These are phyloP conservation scores for Drosophila asahinai DNA, from an alignment of 1,140 invertebrate species.

Conservation along the genomic window DNA sequence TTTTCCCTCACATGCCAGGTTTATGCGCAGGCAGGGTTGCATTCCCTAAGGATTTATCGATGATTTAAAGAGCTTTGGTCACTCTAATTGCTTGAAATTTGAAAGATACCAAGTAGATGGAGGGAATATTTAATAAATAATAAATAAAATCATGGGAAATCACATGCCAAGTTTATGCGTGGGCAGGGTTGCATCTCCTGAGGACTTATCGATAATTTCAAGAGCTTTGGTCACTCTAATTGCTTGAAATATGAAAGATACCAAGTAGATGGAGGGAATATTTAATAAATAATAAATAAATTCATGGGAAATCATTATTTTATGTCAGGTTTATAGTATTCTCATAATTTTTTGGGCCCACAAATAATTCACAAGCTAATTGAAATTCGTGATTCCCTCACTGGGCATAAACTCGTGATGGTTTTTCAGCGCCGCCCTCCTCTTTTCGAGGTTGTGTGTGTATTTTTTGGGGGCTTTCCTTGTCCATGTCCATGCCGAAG, in stretches of 20 bases:
- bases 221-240: not conserved
- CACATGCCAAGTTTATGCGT: slow-evolving; percentile 9
- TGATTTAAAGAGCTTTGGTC: not conserved
- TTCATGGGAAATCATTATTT: too few species aligned
- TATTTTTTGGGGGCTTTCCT: slow-evolving; percentile 24
- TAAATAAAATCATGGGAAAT: too few species aligned
- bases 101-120: too few species aligned
- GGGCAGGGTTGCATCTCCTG: not conserved
- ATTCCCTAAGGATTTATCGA: not conserved
- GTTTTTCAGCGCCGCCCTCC: slow-evolving; percentile 7
- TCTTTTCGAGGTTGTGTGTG: not conserved
- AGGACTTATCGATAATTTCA: not conserved
- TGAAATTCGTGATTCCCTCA: not conserved
- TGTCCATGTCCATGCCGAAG: slow-evolving; percentile 30
- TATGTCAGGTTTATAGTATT: too few species aligned
- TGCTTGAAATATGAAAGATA: not conserved
- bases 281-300: too few species aligned
- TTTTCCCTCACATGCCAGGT: not conserved
- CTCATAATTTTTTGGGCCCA: too few species aligned
- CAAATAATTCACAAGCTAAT: not conserved
- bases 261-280: too few species aligned
- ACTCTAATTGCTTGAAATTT: not conserved
- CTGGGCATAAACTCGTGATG: slow-evolving; percentile 18
- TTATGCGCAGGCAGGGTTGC: slow-evolving; percentile 1
- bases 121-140: too few species aligned